Percentiles rank a stretch among this genome's conserved stretches.
Conservation (phyloP, 2,113 vertebrate species). For the Sturnus vulgaris region DNA sequence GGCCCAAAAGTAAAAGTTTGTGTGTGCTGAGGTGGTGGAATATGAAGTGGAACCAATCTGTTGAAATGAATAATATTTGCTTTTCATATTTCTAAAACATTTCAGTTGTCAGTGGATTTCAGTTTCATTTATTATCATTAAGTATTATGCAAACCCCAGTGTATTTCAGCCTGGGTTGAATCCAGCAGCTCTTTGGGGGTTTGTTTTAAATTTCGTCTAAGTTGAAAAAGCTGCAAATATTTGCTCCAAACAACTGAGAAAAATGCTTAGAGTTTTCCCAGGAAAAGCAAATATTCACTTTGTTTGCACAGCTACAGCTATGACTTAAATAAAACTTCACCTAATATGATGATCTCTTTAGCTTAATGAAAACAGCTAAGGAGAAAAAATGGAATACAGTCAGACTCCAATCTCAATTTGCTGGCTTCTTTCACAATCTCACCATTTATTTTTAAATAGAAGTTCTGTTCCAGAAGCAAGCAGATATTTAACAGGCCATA, state of each 20-base stretch:
- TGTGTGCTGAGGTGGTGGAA: background rate
- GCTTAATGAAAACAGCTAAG: background rate
- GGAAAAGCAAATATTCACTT: background rate
- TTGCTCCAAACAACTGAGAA: background rate
- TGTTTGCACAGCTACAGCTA: background rate
- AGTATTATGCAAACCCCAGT: background rate
- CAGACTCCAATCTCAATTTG: background rate
- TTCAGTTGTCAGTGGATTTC: background rate
- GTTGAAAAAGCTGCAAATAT: background rate
- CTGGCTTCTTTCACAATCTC: constrained; percentile 10
- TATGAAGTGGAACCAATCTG: background rate
- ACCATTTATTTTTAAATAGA: constrained; percentile 33
- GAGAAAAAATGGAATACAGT: background rate
- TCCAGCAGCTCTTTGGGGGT: background rate
- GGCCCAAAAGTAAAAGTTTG: background rate
- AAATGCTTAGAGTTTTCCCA: background rate
- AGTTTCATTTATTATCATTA: background rate
- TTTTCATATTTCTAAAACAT: background rate
- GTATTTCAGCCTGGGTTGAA: background rate
- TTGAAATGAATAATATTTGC: background rate
- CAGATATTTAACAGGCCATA: background rate
- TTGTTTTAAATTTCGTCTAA: background rate
- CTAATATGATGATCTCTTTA: background rate
- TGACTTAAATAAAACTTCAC: background rate
- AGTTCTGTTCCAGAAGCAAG: background rate